Percentiles rank a stretch among this genome's conserved stretches.
Evolutionary conservation across 2,888 invertebrate genomes (phyloP).

Genomic region (Rambutsinella grinnellia): DNA sequence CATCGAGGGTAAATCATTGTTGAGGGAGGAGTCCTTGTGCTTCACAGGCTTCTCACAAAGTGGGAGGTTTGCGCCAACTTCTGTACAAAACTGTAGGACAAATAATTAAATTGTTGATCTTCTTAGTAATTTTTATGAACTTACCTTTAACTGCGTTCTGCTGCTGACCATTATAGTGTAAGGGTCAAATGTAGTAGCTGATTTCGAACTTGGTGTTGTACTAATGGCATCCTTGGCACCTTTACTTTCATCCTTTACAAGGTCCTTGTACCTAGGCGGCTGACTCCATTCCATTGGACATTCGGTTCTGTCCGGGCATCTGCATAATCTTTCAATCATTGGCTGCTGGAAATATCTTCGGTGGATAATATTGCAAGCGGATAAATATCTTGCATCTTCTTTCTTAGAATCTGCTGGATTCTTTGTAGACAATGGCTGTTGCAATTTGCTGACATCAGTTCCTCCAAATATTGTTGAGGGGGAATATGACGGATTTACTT

Average conservation of each 20-base stretch:
- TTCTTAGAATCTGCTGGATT: conserved; percentile 32
- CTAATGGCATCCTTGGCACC: not conserved
- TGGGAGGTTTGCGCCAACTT: conserved; percentile 37
- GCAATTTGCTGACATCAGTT: conserved; percentile 28
- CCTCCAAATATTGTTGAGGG: conserved; percentile 13
- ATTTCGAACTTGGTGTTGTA: conserved; percentile 40
- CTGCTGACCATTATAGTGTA: conserved; percentile 73
- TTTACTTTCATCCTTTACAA: conserved; percentile 9
- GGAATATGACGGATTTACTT: conserved; percentile 4
- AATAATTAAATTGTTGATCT: conserved; percentile 12
- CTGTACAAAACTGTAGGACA: conserved; percentile 50
- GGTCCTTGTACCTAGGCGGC: conserved; percentile 50
- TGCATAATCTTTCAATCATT: conserved; percentile 75
- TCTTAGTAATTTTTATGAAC: conserved; percentile 24
- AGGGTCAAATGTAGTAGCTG: conserved; percentile 46
- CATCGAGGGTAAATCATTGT: conserved; percentile 34
- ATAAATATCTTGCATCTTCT: conserved; percentile 58
- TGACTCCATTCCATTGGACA: conserved; percentile 71
- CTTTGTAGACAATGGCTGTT: conserved; percentile 34
- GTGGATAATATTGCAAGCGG: conserved; percentile 74
- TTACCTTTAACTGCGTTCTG: conserved; percentile 75
- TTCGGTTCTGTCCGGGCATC: conserved; percentile 73
- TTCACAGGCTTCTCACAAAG: conserved; percentile 36
- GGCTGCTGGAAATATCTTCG: conserved; percentile 73
- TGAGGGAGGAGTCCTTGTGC: no score